Evolutionary conservation across 2,797 vertebrate genomes (phyloP).

Genomic region (Craterocephalus amniculus): DNA sequence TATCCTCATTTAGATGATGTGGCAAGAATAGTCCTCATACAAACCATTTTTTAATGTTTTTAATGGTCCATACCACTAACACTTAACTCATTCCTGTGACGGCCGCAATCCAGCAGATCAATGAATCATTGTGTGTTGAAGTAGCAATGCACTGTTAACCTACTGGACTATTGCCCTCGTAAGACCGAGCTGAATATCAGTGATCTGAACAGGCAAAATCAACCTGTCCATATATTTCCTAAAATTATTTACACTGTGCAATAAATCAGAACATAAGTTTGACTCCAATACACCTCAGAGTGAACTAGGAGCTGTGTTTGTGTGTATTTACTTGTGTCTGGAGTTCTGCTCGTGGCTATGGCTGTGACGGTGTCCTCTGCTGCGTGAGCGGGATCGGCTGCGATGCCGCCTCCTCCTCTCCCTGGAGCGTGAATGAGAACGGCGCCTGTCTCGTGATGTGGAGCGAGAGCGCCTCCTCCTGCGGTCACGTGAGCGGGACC

Average conservation of each 20-base stretch:
- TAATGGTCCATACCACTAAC: too few relatives aligned
- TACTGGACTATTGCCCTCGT: too few relatives aligned
- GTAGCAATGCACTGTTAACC: too few relatives aligned
- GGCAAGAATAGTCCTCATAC: not conserved
- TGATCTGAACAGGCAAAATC: not conserved
- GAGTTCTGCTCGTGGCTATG: conserved; percentile 84
- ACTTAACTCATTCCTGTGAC: too few relatives aligned
- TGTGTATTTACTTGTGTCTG: conserved; percentile 87
- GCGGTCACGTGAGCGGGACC: conserved; percentile 91
- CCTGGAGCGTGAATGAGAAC: conserved; percentile 87
- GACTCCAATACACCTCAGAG: not conserved
- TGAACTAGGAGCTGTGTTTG: not conserved
- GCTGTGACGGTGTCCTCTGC: conserved; percentile 87
- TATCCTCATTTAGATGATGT: not conserved
- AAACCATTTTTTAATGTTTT: not conserved
- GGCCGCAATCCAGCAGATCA: too few relatives aligned
- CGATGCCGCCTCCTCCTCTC: conserved; percentile 86
- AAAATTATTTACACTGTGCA: not conserved
- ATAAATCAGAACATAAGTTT: too few relatives aligned
- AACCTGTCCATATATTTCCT: not conserved
- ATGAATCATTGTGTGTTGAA: too few relatives aligned
- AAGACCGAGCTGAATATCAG: too few relatives aligned
- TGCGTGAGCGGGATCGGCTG: conserved; percentile 89
- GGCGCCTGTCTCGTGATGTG: conserved; percentile 73
- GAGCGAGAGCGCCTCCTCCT: conserved; percentile 84